phyloP scores from a whole-genome alignment of 2,888 invertebrate genomes.

The Podotricha telesiphe region DNA sequence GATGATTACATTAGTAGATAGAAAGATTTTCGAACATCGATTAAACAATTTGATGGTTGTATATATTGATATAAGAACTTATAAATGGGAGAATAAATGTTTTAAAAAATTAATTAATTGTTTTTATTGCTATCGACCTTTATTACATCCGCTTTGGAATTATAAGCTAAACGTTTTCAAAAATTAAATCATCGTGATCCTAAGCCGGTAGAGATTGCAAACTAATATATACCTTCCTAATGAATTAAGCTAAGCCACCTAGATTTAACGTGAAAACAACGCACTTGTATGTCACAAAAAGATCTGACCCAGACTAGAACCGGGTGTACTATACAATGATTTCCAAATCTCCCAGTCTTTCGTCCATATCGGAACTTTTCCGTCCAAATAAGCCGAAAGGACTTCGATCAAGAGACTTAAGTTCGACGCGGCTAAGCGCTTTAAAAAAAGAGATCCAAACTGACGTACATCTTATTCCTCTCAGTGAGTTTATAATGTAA shows the following conservation, averaged over 20 bases:
- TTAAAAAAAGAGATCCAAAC: slow-evolving; percentile 84
- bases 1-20: too few relatives aligned
- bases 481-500: slow-evolving; percentile 59
- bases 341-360: slow-evolving; percentile 58
- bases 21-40: too few relatives aligned
- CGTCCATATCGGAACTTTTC: slow-evolving; percentile 71
- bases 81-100: not conserved
- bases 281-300: not conserved
- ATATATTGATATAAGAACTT: not conserved
- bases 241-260: slow-evolving; percentile 28
- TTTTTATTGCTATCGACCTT: not conserved
- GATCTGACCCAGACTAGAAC: not conserved
- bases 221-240: not conserved
- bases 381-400: slow-evolving; percentile 69
- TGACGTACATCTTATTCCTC: slow-evolving; percentile 78
- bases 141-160: not conserved
- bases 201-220: not conserved
- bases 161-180: not conserved
- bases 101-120: too few relatives aligned
- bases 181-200: too few relatives aligned
- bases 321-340: slow-evolving; percentile 49
- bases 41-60: not conserved
- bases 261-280: slow-evolving; percentile 31
- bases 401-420: slow-evolving; percentile 64
- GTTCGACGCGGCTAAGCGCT: slow-evolving; percentile 77